Conservation (phyloP, 2,888 invertebrate genomes). For the Mellilla xanthometata region DNA sequence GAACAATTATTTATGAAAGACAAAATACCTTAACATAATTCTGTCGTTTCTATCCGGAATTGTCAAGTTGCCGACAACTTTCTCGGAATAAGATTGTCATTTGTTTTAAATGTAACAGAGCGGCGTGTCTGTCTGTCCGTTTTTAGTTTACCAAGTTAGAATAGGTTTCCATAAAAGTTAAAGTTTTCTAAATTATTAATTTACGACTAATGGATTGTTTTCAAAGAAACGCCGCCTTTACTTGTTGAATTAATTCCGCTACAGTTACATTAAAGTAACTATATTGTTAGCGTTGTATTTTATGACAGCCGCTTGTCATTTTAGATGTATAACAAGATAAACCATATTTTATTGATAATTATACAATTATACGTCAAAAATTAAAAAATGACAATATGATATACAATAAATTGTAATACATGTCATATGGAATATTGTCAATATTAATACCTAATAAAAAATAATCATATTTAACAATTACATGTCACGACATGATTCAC, state of each 20-base stretch:
- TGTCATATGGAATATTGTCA: no score
- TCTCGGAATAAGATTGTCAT: conserved; percentile 19
- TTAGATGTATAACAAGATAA: no score
- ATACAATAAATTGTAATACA: no score
- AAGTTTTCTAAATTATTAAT: background rate
- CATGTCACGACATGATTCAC: no score
- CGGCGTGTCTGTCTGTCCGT: conserved; percentile 8
- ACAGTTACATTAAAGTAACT: conserved; percentile 1
- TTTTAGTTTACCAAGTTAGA: background rate
- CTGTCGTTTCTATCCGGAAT: conserved; percentile 1
- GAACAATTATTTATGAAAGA: conserved; percentile 13
- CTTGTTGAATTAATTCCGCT: background rate
- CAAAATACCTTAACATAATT: conserved; percentile 15
- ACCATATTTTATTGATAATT: no score
- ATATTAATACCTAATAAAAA: no score
- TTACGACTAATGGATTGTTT: background rate
- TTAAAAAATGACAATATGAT: no score
- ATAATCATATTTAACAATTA: no score
- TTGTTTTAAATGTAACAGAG: conserved; percentile 3
- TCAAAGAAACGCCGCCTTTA: background rate
- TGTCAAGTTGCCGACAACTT: conserved; percentile 19
- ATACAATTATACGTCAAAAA: no score
- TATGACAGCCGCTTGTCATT: no score
- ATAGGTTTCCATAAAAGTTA: conserved; percentile 2
- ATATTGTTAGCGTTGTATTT: background rate